Conservation (phyloP, 2,797 vertebrate species). For the Phyllotis vaccarum region DNA sequence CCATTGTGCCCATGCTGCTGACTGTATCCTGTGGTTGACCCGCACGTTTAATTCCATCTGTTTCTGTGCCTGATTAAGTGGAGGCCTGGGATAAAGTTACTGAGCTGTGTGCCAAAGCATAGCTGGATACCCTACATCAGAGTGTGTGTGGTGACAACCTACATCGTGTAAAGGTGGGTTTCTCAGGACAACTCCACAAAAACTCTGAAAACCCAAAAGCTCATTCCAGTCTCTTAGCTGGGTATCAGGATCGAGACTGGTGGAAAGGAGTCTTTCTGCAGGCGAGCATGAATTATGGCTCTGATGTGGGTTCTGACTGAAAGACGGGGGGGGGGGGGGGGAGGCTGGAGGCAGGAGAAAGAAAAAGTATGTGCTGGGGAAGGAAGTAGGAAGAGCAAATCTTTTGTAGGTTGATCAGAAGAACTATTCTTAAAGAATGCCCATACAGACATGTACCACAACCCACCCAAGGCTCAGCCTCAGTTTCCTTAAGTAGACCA, state of each 20-base stretch:
- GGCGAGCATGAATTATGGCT: rapidly evolving
- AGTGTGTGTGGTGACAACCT: rapidly evolving
- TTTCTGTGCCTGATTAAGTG: neutral
- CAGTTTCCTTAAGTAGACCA: neutral
- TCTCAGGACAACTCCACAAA: neutral
- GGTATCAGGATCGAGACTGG: neutral
- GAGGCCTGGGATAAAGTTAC: rapidly evolving
- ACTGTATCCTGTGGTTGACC: neutral
- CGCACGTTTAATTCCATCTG: neutral
- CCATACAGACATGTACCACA: neutral
- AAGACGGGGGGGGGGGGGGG: neutral
- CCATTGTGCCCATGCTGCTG: rapidly evolving
- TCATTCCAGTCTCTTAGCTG: neutral
- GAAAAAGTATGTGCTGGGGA: rapidly evolving
- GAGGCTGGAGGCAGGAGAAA: neutral
- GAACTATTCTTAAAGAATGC: no score
- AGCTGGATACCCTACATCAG: rapidly evolving
- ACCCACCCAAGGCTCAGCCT: neutral
- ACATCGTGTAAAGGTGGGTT: rapidly evolving
- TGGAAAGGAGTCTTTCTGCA: neutral
- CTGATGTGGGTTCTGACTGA: neutral
- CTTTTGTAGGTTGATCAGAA: no score
- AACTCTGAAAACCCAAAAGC: no score
- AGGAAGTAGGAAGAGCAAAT: rapidly evolving
- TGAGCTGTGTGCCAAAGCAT: rapidly evolving